Conservation (phyloP, 35 echinoderm and acorn worm species). For the Ophiothrix spiculata region DNA sequence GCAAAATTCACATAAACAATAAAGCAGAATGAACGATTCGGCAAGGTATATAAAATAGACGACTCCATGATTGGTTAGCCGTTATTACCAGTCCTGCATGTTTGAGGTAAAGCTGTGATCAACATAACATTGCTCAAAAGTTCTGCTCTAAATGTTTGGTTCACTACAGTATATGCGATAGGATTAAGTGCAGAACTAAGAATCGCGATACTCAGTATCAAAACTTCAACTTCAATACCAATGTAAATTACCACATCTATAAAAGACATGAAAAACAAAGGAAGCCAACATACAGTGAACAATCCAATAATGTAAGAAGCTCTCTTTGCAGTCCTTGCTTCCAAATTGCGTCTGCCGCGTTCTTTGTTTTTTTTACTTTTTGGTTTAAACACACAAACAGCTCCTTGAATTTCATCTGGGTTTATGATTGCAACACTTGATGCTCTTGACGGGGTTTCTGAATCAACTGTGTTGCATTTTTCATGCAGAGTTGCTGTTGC, state of each 20-base stretch:
- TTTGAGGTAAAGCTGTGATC: not conserved
- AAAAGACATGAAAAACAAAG: slow-evolving; percentile 55
- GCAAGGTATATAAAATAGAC: too few species aligned
- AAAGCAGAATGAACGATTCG: too few species aligned
- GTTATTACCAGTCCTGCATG: not conserved
- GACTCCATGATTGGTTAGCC: too few species aligned
- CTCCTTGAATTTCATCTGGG: slow-evolving; percentile 39
- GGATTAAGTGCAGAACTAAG: slow-evolving; percentile 81
- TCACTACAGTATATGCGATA: slow-evolving; percentile 78
- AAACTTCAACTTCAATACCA: slow-evolving; percentile 35
- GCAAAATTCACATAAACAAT: too few species aligned
- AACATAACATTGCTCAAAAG: slow-evolving; percentile 37
- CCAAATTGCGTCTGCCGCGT: slow-evolving; percentile 49
- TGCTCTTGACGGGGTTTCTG: not conserved
- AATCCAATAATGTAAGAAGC: slow-evolving; percentile 78
- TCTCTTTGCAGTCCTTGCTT: slow-evolving; percentile 76
- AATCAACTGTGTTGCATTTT: too few species aligned
- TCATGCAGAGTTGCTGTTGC: too few species aligned
- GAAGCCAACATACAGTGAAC: slow-evolving; percentile 82
- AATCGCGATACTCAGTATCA: slow-evolving; percentile 38
- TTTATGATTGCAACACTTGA: not conserved
- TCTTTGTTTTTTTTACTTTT: slow-evolving; percentile 33
- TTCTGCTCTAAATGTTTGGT: slow-evolving; percentile 59
- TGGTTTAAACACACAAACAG: slow-evolving; percentile 72
- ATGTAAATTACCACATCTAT: slow-evolving; percentile 22